These are phyloP conservation scores for Melanogrammus aeglefinus DNA, from an alignment of 2,797 vertebrate genomes.

Conservation along the genomic window DNA sequence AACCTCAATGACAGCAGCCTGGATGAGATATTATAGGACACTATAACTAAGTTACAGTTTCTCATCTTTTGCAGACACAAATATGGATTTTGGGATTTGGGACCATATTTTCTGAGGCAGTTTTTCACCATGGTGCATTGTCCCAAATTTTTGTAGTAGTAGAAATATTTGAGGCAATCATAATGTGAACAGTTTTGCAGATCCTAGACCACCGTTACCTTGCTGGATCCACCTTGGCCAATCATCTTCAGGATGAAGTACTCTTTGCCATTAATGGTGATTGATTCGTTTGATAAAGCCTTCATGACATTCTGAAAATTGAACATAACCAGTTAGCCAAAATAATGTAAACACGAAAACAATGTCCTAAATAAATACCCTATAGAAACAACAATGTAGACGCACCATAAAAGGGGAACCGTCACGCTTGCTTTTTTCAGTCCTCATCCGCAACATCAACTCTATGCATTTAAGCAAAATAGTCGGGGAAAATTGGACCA, in stretches of 20 bases:
- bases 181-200: not conserved
- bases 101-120: no score
- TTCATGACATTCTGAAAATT: conserved; percentile 55
- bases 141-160: no score
- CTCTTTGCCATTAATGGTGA: conserved; percentile 85
- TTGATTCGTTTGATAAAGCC: conserved; percentile 78
- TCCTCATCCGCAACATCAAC: conserved; percentile 1
- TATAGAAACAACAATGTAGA: not conserved
- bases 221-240: conserved; percentile 94
- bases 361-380: not conserved
- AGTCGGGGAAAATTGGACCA: not conserved
- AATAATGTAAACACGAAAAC: not conserved
- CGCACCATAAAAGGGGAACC: not conserved
- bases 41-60: not conserved
- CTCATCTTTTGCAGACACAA: not conserved
- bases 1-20: not conserved
- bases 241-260: conserved; percentile 94
- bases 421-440: not conserved
- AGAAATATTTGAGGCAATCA: not conserved
- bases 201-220: conserved; percentile 70
- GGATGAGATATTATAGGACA: not conserved
- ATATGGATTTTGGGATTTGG: no score
- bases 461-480: not conserved
- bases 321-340: not conserved
- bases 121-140: not conserved